Evolutionary conservation across 2,888 invertebrate species (phyloP), one percentile per base, ranked within the genome.

Genomic region (Dysmachus trigonus): DNA sequence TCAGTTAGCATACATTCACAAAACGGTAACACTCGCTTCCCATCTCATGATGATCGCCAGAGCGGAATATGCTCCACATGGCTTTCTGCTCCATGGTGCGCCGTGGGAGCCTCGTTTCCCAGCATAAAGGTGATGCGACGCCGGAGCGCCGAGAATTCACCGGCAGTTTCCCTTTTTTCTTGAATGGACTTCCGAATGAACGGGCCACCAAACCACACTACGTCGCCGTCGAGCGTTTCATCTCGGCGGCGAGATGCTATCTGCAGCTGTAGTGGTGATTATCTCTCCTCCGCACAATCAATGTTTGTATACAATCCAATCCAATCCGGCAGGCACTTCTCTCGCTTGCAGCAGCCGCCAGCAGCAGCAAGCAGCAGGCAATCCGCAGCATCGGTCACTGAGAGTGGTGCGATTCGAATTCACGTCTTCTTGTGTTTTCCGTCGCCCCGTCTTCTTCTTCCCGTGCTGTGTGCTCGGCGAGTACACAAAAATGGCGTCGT

Each of bases 401-500:
- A 73, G 71, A 22, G 35, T 38, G 82, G 35, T 35, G 82, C 62
- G 71, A 62, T 71, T 62, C 62, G 71, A 62, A 38, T 62, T 82
- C 62, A 71, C 47, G 62, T 38, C 62, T 33, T 33, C 62, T 53
- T 62, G 30, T 62, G 33, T 62, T 62, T 30, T 62, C 22, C 18
- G 62, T 8, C 51, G 79, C 10, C 62, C n/a, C 51, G 79, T 27
- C 62, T 27, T 30, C 27, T 31, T 72, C 30, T 31, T 4, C 73
- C n/a, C n/a, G 13, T n/a, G 18, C 18, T 33, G 0, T 33, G 0
- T n/a, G 74, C 10, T 38, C 38, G 7, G 53, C 4, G 83, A 13
- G 38, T 77, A 77, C 33, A 85, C 38, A 85, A 86, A 53, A 79
- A 87, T 86, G 86, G 86, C 86, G 86, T 85, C 86, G 86, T 86